Evolutionary conservation across 2,797 vertebrate species (phyloP), one percentile per base, ranked within the genome.

Genomic region (Thunnus albacares): DNA sequence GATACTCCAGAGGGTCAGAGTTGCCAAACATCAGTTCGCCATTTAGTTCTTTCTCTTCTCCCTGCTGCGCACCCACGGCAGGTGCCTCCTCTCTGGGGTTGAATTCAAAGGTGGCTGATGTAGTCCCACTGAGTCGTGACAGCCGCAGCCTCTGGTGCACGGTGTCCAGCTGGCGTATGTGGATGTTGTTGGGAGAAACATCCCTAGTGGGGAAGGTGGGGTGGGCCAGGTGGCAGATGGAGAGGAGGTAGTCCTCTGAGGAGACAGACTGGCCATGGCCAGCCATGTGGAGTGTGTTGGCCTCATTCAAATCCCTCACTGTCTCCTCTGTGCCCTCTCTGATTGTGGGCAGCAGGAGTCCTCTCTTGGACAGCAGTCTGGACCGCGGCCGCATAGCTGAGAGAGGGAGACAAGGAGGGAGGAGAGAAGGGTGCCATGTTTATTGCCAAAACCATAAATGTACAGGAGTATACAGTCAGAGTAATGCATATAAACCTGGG

Each of bases 141-240:
- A 88, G 79, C 35, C 88, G 61, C 59, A 85, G 75, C 47, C 84
- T 41, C 0, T 85, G 91, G 67, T 92, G 92, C n/a, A 72, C 84
- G 0, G 55, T 69, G 51, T 94, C 90, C 73, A 81, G 72, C 43
- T 83, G 93, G 49, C 24, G 85, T 14, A 87, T 61, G 41, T 87
- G 86, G 77, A 90, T 88, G 80, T 61, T 83, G 71, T 90, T 81
- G 0, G 88, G 8, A 49, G 91, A 90, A 14, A 86, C 60, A 47
- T 95, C 92, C 35, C 88, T 82, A 41, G 75, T 81, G 0, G 95
- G 94, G 87, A 97, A 97, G 58, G 96, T 96, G 77, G 97, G 97
- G 68, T 93, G 95, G 72, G 97, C 96, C 0, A 97, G 93, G 87
- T 98, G 97, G 83, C 97, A 96, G 90, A 97, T 97, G 85, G 97